Evolutionary conservation across 2,797 vertebrate species (phyloP).

Genomic region (Silurus lanzhouensis): DNA sequence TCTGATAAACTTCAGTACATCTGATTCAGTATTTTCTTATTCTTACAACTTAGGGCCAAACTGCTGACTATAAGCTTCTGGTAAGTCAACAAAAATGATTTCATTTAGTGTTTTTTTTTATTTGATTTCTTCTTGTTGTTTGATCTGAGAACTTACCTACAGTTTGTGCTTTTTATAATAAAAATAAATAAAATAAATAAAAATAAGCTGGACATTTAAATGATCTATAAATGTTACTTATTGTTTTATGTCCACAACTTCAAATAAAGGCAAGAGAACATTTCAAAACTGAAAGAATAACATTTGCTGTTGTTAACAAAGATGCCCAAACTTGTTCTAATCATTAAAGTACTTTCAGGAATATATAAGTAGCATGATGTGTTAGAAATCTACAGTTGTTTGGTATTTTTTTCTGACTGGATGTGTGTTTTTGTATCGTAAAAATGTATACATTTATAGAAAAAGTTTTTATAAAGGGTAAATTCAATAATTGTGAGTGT

Average conservation of each 20-base stretch:
- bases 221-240: not conserved
- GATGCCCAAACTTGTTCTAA: not conserved
- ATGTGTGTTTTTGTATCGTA: not conserved
- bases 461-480: not conserved
- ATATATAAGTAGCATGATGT: not conserved
- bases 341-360: not conserved
- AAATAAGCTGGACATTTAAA: not conserved
- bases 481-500: not conserved
- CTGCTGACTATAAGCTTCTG: conserved; percentile 61
- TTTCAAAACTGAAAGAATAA: not conserved
- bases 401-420: not conserved
- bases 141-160: not conserved
- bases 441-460: not conserved
- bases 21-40: not conserved
- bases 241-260: no score
- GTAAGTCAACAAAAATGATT: conserved; percentile 38
- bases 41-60: conserved; percentile 50
- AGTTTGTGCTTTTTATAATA: not conserved
- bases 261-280: not conserved
- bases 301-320: not conserved
- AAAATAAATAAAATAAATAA: no score
- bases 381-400: not conserved
- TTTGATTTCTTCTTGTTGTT: not conserved
- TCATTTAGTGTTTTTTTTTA: not conserved
- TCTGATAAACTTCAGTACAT: conserved; percentile 1